phyloP scores from a whole-genome alignment of 1,140 invertebrate species.

The Druon quercuslanigerum region DNA sequence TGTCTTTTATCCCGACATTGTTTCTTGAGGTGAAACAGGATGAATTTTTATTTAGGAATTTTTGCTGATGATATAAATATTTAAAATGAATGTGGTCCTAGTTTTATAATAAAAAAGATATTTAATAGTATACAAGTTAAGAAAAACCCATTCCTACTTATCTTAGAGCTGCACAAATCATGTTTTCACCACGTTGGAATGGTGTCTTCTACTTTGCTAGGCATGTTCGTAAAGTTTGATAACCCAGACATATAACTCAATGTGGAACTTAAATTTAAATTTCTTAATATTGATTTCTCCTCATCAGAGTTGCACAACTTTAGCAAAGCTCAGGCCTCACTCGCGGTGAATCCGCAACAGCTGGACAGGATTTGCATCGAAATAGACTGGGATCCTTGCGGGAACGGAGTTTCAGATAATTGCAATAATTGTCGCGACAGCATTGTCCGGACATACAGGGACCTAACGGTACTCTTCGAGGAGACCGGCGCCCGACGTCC shows the following conservation, averaged over 20 bases:
- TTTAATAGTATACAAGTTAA: too few relatives aligned
- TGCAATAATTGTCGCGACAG: constrained; percentile 71
- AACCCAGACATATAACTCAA: neutral
- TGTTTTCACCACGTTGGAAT: too few relatives aligned
- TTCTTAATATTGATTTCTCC: neutral
- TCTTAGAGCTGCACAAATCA: too few relatives aligned
- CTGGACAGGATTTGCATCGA: constrained; percentile 64
- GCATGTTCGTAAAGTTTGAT: too few relatives aligned
- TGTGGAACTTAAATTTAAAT: neutral
- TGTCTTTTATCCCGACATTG: too few relatives aligned
- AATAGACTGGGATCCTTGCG: constrained; percentile 60
- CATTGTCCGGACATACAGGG: constrained; percentile 62
- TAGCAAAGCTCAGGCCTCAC: neutral
- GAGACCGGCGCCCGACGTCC: constrained; percentile 61
- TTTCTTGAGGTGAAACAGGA: too few relatives aligned
- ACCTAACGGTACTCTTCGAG: constrained; percentile 60
- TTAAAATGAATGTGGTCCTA: too few relatives aligned
- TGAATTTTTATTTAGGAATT: too few relatives aligned
- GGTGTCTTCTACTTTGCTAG: too few relatives aligned
- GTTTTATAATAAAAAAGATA: too few relatives aligned
- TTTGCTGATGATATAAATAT: too few relatives aligned
- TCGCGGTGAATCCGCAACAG: neutral
- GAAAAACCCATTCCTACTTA: too few relatives aligned
- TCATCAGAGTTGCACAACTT: neutral
- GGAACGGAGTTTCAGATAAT: constrained; percentile 66